Percentiles rank a stretch among this genome's conserved stretches.
phyloP scores from a whole-genome alignment of 2,888 invertebrate species.

The Cylloceria caligata region DNA sequence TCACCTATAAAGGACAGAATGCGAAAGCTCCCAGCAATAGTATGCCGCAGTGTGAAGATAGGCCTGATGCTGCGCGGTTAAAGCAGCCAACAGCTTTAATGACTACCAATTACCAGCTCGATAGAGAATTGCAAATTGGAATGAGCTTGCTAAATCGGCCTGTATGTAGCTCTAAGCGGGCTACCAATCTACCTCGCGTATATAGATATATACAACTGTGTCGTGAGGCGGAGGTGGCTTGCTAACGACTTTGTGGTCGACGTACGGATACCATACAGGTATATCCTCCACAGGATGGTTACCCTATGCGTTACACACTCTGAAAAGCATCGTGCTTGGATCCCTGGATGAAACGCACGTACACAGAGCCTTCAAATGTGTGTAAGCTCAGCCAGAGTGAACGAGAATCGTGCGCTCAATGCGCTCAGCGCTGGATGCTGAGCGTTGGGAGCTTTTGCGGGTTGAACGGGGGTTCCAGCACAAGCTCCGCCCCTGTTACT shows the following conservation, averaged over 20 bases:
- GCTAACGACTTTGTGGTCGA: constrained; percentile 55
- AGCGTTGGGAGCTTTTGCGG: constrained; percentile 10
- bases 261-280: constrained; percentile 2
- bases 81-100: constrained; percentile 69
- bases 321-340: constrained; percentile 5
- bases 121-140: constrained; percentile 79
- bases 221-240: constrained; percentile 9
- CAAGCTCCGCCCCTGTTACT: constrained; percentile 63
- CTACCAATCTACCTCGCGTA: constrained; percentile 33
- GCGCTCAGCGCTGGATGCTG: constrained; percentile 7
- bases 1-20: neutral
- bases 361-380: neutral
- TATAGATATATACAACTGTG: constrained; percentile 1
- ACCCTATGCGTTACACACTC: constrained; percentile 2
- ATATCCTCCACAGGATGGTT: neutral
- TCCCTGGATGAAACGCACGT: constrained; percentile 8
- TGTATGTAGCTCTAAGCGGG: constrained; percentile 67
- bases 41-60: constrained; percentile 29
- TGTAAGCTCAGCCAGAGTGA: constrained; percentile 17
- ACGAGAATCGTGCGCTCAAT: constrained; percentile 16
- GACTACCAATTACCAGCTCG: constrained; percentile 75
- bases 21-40: neutral
- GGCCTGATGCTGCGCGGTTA: constrained; percentile 5
- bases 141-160: constrained; percentile 77
- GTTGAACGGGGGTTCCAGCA: constrained; percentile 34